Evolutionary conservation across 2,113 vertebrate genomes (phyloP).

Genomic region (Neogale vison): DNA sequence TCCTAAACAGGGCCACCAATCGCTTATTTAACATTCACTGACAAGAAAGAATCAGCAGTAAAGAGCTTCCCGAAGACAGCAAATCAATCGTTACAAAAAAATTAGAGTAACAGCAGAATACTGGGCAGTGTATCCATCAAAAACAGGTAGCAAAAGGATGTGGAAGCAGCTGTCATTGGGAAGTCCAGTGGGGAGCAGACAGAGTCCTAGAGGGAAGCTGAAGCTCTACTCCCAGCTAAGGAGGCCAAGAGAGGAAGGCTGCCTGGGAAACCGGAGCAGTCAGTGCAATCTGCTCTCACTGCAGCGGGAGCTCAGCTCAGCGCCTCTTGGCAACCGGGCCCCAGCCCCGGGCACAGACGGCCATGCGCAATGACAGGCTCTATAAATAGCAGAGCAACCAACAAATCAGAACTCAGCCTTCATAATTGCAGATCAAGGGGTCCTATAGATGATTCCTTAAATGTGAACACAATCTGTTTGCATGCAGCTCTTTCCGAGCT

Average conservation of each 20-base stretch:
- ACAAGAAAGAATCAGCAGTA: background rate
- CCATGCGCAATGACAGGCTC: conserved; percentile 58
- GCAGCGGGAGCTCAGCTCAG: conserved; percentile 6
- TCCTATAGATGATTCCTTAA: background rate
- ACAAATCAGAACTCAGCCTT: conserved; percentile 49
- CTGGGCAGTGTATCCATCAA: background rate
- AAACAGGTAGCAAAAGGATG: background rate
- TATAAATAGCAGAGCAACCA: conserved; percentile 66
- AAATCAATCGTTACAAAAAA: background rate
- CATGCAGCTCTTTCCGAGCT: background rate
- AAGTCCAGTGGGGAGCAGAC: background rate
- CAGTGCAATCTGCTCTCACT: conserved; percentile 13
- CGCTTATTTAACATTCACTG: background rate
- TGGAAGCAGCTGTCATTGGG: background rate
- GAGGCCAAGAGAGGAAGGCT: background rate
- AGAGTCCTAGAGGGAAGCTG: background rate
- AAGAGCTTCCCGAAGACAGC: background rate
- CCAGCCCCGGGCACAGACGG: conserved; percentile 32
- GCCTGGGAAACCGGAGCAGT: background rate
- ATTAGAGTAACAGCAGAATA: background rate
- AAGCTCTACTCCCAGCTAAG: background rate
- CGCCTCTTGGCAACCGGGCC: background rate
- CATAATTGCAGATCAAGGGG: conserved; percentile 26
- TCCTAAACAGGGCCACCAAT: background rate
- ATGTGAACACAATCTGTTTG: background rate